Evolutionary conservation across 1,140 invertebrate species (phyloP), one percentile per base, ranked within the genome.

Genomic region (Acromyrmex echinatior): DNA sequence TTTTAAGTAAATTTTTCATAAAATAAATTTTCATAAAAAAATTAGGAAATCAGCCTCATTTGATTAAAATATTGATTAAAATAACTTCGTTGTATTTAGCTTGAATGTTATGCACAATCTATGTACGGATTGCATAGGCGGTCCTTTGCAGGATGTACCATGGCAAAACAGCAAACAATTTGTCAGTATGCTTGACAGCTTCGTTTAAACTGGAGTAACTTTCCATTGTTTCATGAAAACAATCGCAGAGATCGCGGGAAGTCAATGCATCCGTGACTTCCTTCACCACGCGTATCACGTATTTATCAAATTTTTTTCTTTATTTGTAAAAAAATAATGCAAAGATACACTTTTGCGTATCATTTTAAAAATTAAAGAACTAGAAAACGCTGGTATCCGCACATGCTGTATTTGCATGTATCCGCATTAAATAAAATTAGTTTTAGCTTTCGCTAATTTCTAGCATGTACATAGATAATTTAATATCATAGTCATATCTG

Each of bases 191-290:
- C 14, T 25, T 70, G 87, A 91, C 87, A 82, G 89, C 56, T 91
- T 91, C 89, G 90, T 91, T 91, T 89, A 91, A 91, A 86, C 87
- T 65, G 53, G 53, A 73, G 87, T 89, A 89, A 91, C 90, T 91
- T 91, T 80, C 80, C 66, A 91, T 91, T 91, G 90, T 91, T 87
- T 73, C 31, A 21, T 25, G 58, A 35, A 79, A 90, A 91, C 90
- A 91, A 91, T 91, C 87, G 86, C 6, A n/a, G 56, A 39, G 28
- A 88, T 74, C 49, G 71, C 62, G 76, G 78, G 62, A 58, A 63
- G 60, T 84, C 80, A 65, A 66, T 53, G 51, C 62, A 25, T 74
- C 77, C 35, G 16, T 45, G 80, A 82, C 60, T 82, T 82, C 39
- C 79, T 31, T 45, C 80, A 60, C 16, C 21, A 28, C 10, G 53